Evolutionary conservation across 2,888 invertebrate genomes (phyloP), one percentile per base, ranked within the genome.

Genomic region (Megalurothrips usitatus): DNA sequence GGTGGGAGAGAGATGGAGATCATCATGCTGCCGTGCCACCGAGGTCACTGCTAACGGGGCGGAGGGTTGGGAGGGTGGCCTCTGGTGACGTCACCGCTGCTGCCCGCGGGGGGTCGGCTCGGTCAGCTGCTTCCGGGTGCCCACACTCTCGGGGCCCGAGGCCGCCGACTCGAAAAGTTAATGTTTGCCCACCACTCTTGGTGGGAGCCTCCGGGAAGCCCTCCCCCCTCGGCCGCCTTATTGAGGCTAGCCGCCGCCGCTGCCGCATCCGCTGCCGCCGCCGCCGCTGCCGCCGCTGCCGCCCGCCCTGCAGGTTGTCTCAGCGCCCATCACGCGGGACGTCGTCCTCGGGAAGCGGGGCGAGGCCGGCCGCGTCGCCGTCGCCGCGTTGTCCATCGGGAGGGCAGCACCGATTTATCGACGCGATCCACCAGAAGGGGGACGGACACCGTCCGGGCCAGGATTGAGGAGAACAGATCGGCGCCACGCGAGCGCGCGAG

Each of bases 121-220:
- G 58, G n/a, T 75, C 26, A 8, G 68, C 23, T 26, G 0, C 68
- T 75, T 75, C 68, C 68, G 68, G 68, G 23, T 75, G 68, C 26
- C 68, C 68, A 75, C 68, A 75, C 68, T 75, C 26, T 75, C 8
- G 68, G 68, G n/a, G n/a, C n/a, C n/a, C n/a, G n/a, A 17, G 58
- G 12, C 26, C 11, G 68, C 68, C 68, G 68, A 75, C 68, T 75
- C 68, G 68, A 75, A 75, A 75, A 75, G 68, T 75, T 75, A 75
- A 75, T 75, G 68, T 75, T 75, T 75, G 68, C 68, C 68, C 68
- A 75, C 23, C 68, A 75, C 68, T 75, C 68, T 75, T 75, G 68
- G 26, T 26, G 68, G 68, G 23, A 8, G 68, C 68, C 68, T 75
- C 26, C 23, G 1, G 68, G 68, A 75, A 75, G 26, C 68, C 11